phyloP scores from a whole-genome alignment of 2,888 invertebrate species.

The Himalopsyche kuldschensis region DNA sequence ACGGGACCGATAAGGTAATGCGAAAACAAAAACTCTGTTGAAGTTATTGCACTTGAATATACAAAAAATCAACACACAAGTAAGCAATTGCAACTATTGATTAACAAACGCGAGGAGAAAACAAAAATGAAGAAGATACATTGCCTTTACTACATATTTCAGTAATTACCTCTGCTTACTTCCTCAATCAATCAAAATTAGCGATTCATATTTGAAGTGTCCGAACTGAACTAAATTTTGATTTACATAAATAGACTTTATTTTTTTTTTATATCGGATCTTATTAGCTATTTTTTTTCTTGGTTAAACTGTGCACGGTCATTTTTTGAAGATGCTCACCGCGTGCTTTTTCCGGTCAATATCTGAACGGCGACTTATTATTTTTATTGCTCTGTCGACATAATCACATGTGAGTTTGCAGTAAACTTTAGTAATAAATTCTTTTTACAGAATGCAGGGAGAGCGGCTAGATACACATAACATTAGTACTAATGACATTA shows the following conservation, averaged over 20 bases:
- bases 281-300: background rate
- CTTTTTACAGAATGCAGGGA: no score
- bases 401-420: no score
- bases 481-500: no score
- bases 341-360: background rate
- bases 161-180: background rate
- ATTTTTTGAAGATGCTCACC: background rate
- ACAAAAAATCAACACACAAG: background rate
- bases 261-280: background rate
- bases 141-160: background rate
- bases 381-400: no score
- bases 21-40: background rate
- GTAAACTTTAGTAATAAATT: no score
- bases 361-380: no score
- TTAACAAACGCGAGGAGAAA: background rate
- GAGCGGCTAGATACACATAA: no score
- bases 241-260: background rate
- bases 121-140: background rate
- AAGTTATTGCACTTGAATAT: background rate
- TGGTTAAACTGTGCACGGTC: background rate
- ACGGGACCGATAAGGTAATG: background rate
- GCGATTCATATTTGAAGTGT: background rate
- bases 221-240: background rate
- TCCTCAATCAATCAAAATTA: background rate
- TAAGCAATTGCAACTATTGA: background rate